A percentile compares a stretch with the other conserved stretches of the same genome.
These are phyloP conservation scores for Neotragus moschatus DNA, from an alignment of 2,113 vertebrate species.

Conservation along the genomic window DNA sequence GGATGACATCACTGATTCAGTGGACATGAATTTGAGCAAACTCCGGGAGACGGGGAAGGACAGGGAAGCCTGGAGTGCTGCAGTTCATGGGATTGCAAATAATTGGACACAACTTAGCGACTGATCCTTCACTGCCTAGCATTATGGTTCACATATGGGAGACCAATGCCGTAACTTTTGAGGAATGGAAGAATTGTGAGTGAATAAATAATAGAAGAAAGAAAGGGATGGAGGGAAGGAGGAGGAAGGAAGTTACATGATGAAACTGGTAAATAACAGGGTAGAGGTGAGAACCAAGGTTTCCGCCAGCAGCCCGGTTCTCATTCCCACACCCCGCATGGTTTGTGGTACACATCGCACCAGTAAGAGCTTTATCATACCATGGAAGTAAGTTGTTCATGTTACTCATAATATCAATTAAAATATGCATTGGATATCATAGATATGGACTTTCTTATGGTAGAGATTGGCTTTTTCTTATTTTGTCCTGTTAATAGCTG, in stretches of 20 bases:
- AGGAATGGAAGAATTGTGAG: background rate
- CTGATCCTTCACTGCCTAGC: background rate
- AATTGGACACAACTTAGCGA: background rate
- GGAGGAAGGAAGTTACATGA: background rate
- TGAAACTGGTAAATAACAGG: background rate
- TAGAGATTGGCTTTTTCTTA: background rate
- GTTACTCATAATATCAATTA: background rate
- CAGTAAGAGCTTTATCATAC: background rate
- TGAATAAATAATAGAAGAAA: background rate
- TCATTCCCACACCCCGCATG: fast-evolving
- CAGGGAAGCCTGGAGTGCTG: background rate
- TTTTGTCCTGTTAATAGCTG: background rate
- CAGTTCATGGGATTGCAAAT: background rate
- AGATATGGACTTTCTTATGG: background rate
- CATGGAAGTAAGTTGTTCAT: background rate
- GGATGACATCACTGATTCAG: background rate
- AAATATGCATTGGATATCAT: background rate
- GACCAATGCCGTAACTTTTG: fast-evolving
- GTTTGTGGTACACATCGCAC: background rate
- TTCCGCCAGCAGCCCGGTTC: background rate
- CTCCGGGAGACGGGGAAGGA: background rate
- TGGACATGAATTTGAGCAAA: background rate
- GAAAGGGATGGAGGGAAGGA: background rate
- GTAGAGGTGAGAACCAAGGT: background rate
- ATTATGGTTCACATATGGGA: fast-evolving